These are phyloP conservation scores for Acromyrmex charruanus DNA, from an alignment of 1,140 invertebrate genomes.

Conservation along the genomic window DNA sequence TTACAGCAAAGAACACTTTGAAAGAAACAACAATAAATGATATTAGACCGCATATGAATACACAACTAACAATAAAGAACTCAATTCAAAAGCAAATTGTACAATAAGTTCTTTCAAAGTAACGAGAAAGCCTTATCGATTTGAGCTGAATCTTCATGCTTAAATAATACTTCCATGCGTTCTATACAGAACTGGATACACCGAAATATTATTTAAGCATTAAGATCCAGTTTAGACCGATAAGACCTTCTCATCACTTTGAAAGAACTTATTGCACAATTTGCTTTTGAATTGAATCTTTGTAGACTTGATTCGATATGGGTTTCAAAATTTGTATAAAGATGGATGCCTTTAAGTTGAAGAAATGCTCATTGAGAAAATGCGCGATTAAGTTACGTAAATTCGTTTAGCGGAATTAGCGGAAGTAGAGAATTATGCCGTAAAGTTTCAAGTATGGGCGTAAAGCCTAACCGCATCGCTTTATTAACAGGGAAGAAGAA, in stretches of 20 bases:
- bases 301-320: slow-evolving; percentile 1
- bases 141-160: too few relatives aligned
- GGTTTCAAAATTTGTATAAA: slow-evolving; percentile 37
- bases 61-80: too few relatives aligned
- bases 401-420: slow-evolving; percentile 47
- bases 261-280: slow-evolving; percentile 16
- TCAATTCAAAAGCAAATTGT: not conserved
- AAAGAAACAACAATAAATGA: too few relatives aligned
- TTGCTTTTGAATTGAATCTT: not conserved
- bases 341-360: not conserved
- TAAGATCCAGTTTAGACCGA: too few relatives aligned
- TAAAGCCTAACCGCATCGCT: slow-evolving; percentile 68
- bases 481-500: slow-evolving; percentile 79
- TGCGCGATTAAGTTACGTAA: slow-evolving; percentile 23
- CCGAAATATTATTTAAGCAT: too few relatives aligned
- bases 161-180: too few relatives aligned
- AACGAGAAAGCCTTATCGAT: too few relatives aligned
- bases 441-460: slow-evolving; percentile 52
- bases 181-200: too few relatives aligned
- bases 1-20: too few relatives aligned
- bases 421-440: slow-evolving; percentile 46
- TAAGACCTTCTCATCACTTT: too few relatives aligned
- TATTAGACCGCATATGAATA: too few relatives aligned
- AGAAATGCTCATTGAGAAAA: slow-evolving; percentile 11
- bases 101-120: slow-evolving; percentile 1